phyloP scores from a whole-genome alignment of 2,888 invertebrate species.

The Scaptomyza cyrtandrae region DNA sequence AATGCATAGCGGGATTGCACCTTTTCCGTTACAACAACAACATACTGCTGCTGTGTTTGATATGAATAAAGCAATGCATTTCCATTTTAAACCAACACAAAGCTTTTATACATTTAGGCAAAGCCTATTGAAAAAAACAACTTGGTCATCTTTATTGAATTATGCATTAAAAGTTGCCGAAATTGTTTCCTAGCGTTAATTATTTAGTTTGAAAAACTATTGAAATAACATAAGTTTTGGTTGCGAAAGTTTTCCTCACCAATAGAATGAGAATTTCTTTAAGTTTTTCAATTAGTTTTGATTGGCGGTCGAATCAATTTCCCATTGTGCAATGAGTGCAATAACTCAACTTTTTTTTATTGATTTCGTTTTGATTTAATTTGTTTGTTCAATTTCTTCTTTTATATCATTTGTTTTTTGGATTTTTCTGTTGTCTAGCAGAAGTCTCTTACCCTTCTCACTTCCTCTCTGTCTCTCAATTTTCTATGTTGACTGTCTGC shows the following conservation, averaged over 20 bases:
- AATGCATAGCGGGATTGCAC: conserved; percentile 53
- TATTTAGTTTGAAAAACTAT: conserved; percentile 35
- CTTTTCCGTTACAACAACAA: conserved; percentile 5
- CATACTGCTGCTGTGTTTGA: background rate
- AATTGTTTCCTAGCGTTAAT: conserved; percentile 16
- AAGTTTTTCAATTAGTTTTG: conserved; percentile 14
- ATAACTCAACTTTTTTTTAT: too few species aligned
- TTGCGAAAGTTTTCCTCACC: conserved; percentile 3
- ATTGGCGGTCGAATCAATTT: background rate
- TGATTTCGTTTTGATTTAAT: background rate
- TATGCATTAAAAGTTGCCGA: conserved; percentile 18
- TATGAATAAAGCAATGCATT: conserved; percentile 1
- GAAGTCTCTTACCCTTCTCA: too few species aligned
- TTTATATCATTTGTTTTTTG: too few species aligned
- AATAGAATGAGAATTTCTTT: conserved; percentile 1
- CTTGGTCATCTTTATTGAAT: background rate
- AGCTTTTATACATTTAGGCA: conserved; percentile 28
- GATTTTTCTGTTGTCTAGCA: too few species aligned
- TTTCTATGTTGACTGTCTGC: background rate
- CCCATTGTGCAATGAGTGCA: background rate
- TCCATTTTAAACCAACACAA: background rate
- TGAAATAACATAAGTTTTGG: conserved; percentile 10
- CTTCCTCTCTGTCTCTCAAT: background rate
- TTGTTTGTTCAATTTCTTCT: background rate
- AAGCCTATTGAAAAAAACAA: background rate